Percentiles rank a stretch among this genome's conserved stretches.
phyloP scores from a whole-genome alignment of 2,888 invertebrate species.

The Gandaritis pyraliata region DNA sequence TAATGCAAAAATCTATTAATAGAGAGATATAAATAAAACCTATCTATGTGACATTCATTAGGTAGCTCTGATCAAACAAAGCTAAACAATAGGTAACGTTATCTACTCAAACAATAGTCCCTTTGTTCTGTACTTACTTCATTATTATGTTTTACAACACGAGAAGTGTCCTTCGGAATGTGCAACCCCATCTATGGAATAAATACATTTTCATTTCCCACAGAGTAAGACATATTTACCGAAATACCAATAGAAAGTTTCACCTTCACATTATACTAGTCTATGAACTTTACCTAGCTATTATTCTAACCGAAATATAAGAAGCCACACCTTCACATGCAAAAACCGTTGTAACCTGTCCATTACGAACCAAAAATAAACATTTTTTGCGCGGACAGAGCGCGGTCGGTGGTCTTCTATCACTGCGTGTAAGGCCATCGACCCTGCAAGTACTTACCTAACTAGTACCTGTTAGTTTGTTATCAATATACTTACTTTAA shows the following conservation, averaged over 20 bases:
- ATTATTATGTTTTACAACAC: background rate
- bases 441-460: constrained; percentile 21
- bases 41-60: constrained; percentile 26
- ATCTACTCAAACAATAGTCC: constrained; percentile 32
- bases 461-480: too few relatives aligned
- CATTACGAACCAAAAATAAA: background rate
- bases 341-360: constrained; percentile 12
- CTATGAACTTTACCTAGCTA: too few relatives aligned
- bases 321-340: background rate
- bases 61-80: background rate
- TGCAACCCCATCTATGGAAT: background rate
- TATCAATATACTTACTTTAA: too few relatives aligned
- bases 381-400: constrained; percentile 28
- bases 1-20: background rate
- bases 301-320: background rate
- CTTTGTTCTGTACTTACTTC: constrained; percentile 32
- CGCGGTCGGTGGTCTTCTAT: constrained; percentile 10
- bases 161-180: background rate
- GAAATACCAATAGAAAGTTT: too few relatives aligned
- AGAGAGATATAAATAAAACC: constrained; percentile 2
- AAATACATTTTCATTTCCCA: background rate
- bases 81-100: constrained; percentile 24
- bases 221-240: too few relatives aligned
- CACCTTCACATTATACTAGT: too few relatives aligned
- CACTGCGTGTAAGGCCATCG: constrained; percentile 17